phyloP scores from a whole-genome alignment of 92 coral and sea anemone species.

The Epizoanthus illoricatus region DNA sequence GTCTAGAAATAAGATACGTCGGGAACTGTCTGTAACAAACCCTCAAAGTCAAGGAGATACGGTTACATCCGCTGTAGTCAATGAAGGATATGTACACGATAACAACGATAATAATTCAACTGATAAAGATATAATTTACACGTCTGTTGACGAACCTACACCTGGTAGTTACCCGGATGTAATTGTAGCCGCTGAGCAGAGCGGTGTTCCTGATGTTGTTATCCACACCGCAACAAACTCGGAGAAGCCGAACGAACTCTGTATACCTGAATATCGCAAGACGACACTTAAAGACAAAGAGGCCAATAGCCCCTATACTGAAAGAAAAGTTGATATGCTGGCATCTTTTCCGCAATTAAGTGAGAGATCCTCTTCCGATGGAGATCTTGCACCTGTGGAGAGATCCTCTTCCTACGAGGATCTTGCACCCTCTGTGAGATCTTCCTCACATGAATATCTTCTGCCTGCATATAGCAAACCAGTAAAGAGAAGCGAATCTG shows the following conservation, averaged over 20 bases:
- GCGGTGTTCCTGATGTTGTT: slow-evolving; percentile 24
- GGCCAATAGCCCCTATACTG: background rate
- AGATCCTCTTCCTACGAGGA: slow-evolving; percentile 7
- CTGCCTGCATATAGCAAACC: slow-evolving; percentile 33
- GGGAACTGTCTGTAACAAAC: background rate
- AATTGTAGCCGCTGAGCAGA: slow-evolving; percentile 26
- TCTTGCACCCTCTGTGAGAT: background rate
- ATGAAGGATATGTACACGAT: slow-evolving; percentile 6
- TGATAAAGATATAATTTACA: too few relatives aligned
- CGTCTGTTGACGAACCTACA: background rate
- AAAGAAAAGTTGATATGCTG: background rate
- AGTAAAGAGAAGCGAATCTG: slow-evolving; percentile 58
- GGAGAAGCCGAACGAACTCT: background rate
- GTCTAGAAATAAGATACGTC: background rate
- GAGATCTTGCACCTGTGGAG: background rate
- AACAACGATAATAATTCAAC: background rate
- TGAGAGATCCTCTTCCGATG: background rate
- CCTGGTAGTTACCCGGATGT: slow-evolving; percentile 23
- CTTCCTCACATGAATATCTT: slow-evolving; percentile 17
- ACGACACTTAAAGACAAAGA: slow-evolving; percentile 26
- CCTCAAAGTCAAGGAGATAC: background rate
- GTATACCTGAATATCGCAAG: slow-evolving; percentile 30
- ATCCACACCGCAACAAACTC: slow-evolving; percentile 7
- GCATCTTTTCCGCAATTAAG: background rate
- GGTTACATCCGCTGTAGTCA: slow-evolving; percentile 17